Conservation (phyloP, 2,888 invertebrate genomes). For the Harmothoe impar region DNA sequence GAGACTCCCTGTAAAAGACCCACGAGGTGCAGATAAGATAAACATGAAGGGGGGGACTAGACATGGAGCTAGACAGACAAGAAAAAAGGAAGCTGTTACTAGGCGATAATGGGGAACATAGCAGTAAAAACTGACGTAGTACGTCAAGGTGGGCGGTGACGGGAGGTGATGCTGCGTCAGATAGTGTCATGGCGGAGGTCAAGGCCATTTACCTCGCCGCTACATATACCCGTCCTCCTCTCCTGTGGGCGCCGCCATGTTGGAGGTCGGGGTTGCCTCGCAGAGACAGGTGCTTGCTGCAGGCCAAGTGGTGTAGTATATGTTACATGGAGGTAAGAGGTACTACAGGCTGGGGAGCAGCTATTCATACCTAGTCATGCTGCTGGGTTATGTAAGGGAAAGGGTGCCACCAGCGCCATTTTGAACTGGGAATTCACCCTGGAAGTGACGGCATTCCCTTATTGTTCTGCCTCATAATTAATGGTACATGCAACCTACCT, state of each 20-base stretch:
- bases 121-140: no score
- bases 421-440: no score
- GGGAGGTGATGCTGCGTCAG: background rate
- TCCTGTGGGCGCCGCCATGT: slow-evolving; percentile 2
- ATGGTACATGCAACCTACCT: no score
- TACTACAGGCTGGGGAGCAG: no score
- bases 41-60: background rate
- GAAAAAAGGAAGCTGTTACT: background rate
- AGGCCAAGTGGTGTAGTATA: slow-evolving; percentile 4
- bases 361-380: no score
- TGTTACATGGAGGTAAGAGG: background rate
- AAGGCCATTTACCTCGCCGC: background rate
- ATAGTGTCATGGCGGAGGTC: slow-evolving; percentile 24
- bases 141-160: background rate
- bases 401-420: no score
- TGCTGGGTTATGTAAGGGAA: no score
- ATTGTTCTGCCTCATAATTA: no score
- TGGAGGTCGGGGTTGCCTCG: slow-evolving; percentile 11
- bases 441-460: no score
- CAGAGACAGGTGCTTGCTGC: background rate
- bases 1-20: no score
- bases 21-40: no score
- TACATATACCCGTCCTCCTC: background rate
- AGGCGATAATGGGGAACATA: background rate
- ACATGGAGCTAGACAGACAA: background rate